A percentile compares a stretch with the other conserved stretches of the same genome.
Evolutionary conservation across 1,140 invertebrate genomes (phyloP).

Genomic region (Pseudomyrmex sp.): DNA sequence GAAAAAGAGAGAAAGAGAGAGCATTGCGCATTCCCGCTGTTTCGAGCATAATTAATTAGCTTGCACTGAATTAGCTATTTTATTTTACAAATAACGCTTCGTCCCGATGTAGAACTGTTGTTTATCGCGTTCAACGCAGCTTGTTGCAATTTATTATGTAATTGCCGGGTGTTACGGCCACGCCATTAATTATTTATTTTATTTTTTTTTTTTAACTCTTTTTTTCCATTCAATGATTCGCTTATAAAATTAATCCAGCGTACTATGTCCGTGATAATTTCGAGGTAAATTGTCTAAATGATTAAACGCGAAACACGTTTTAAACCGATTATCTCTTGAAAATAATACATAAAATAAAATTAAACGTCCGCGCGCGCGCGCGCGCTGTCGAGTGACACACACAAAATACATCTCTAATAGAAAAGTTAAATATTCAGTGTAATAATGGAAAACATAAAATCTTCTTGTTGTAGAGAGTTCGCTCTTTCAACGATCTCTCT

Average conservation of each 20-base stretch:
- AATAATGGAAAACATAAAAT: too few relatives aligned
- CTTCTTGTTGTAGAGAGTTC: too few relatives aligned
- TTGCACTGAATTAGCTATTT: conserved; percentile 49
- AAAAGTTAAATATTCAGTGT: too few relatives aligned
- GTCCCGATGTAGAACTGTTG: conserved; percentile 22
- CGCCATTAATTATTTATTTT: conserved; percentile 17
- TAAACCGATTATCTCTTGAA: too few relatives aligned
- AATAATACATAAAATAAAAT: too few relatives aligned
- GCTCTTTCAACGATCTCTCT: too few relatives aligned
- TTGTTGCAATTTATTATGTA: conserved; percentile 33
- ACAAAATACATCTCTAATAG: too few relatives aligned
- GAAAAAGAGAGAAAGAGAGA: background rate
- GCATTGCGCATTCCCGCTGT: background rate
- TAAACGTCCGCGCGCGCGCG: too few relatives aligned
- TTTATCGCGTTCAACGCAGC: conserved; percentile 33
- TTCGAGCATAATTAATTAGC: conserved; percentile 53
- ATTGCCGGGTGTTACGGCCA: conserved; percentile 8
- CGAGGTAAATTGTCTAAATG: background rate
- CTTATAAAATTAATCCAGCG: background rate
- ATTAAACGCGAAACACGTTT: background rate
- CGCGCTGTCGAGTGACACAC: too few relatives aligned
- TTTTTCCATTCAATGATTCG: background rate
- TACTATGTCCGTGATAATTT: background rate
- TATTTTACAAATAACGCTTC: conserved; percentile 51
- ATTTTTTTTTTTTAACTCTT: background rate